These are phyloP conservation scores for Scylla paramamosain DNA, from an alignment of 1,140 invertebrate genomes.

Conservation along the genomic window DNA sequence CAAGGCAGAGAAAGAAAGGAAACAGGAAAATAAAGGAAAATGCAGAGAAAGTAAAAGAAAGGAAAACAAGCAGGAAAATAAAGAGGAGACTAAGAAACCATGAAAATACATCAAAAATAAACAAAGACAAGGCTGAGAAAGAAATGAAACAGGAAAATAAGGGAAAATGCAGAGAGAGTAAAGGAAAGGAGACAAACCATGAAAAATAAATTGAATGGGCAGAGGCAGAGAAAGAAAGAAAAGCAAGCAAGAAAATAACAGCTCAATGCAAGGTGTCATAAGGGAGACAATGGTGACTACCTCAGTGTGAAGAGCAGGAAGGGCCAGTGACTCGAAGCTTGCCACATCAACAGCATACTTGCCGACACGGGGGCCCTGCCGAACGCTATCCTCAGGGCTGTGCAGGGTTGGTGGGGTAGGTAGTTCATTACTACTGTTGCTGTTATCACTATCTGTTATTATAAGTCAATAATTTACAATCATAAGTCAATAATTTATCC, in stretches of 20 bases:
- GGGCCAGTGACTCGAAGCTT: conserved; percentile 83
- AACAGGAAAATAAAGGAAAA: too few species aligned
- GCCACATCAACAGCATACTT: conserved; percentile 83
- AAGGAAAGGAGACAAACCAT: background rate
- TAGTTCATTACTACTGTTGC: background rate
- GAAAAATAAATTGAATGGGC: too few species aligned
- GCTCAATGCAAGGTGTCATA: background rate
- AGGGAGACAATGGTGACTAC: conserved; percentile 74
- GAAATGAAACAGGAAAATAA: background rate
- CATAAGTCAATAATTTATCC: background rate
- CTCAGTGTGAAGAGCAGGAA: conserved; percentile 80
- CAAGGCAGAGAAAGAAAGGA: too few species aligned
- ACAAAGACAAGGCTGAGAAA: background rate
- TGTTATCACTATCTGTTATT: background rate
- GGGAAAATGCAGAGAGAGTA: too few species aligned
- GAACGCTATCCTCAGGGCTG: conserved; percentile 53
- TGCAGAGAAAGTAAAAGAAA: too few species aligned
- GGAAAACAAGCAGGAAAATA: background rate
- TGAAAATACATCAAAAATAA: background rate
- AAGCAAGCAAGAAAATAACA: background rate
- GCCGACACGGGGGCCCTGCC: conserved; percentile 81
- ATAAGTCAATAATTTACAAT: background rate
- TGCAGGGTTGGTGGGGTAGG: background rate
- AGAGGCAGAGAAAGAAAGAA: background rate
- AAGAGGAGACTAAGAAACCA: too few species aligned